Evolutionary conservation across 1,140 invertebrate genomes (phyloP).

Genomic region (Drosophila sp.): DNA sequence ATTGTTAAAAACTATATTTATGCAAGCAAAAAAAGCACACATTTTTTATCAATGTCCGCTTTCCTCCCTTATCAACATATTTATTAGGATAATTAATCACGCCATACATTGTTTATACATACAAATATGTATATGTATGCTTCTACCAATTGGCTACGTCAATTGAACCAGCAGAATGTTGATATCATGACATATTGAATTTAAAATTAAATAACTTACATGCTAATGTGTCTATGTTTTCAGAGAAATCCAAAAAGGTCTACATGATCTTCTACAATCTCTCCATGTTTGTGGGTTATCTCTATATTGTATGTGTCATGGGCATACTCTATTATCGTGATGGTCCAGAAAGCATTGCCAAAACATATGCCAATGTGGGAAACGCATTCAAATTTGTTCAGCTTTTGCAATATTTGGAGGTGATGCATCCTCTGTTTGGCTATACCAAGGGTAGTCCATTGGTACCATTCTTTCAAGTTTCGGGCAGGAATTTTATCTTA

Average conservation of each 20-base stretch:
- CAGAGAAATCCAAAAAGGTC: slow-evolving; percentile 91
- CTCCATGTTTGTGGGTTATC: slow-evolving; percentile 94
- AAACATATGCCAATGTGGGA: slow-evolving; percentile 91
- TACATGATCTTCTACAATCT: slow-evolving; percentile 96
- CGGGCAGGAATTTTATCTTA: slow-evolving; percentile 90
- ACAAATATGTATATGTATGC: too few species aligned
- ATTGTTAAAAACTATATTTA: slow-evolving; percentile 1
- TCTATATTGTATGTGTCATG: slow-evolving; percentile 91
- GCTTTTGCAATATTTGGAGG: slow-evolving; percentile 92
- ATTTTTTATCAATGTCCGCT: too few species aligned
- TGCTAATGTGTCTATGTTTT: background rate
- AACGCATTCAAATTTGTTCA: slow-evolving; percentile 92
- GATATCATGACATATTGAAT: background rate
- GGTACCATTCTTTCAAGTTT: slow-evolving; percentile 88
- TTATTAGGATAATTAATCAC: too few species aligned
- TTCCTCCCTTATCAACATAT: too few species aligned
- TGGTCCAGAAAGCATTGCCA: slow-evolving; percentile 88
- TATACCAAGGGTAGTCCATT: slow-evolving; percentile 91
- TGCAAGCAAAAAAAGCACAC: too few species aligned
- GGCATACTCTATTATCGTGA: slow-evolving; percentile 89
- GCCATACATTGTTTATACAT: too few species aligned
- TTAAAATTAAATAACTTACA: background rate
- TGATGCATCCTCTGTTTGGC: slow-evolving; percentile 94
- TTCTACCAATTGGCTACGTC: too few species aligned
- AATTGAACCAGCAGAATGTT: too few species aligned